Evolutionary conservation across 2,888 invertebrate species (phyloP), one percentile per base, ranked within the genome.

Genomic region (Drosophila merina): DNA sequence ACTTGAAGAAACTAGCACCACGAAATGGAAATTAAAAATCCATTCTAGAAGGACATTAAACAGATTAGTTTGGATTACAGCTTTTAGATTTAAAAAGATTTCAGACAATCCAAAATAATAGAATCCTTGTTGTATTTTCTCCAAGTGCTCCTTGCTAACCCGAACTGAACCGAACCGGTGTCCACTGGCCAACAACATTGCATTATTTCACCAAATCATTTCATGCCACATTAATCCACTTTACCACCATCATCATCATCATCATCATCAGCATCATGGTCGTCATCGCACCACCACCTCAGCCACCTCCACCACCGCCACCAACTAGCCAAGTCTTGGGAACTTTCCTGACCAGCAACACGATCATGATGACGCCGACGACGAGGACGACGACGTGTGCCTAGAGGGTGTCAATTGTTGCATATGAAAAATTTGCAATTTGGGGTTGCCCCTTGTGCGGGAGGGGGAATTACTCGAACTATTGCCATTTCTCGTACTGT

Each of bases 341-440:
- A 85, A 85, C 70, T 75, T 77, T 82, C 79, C 60, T 70, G 72
- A 14, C 70, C 76, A 57, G 51, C 51, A 60, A 58, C 72, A 66
- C 58, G 58, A 58, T 69, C 57, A 54, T 58, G 62, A 48, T 36
- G 57, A 50, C 52, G 20, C 20, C 20, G 72, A 57, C 47, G 64
- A 67, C 57, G 72, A 57, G 44, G 64, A 67, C 57, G 79, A 63
- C 66, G 81, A 87, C 86, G 79, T 86, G 83, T 88, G 79, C 88
- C 88, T 89, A 80, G 87, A 87, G 89, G 89, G 89, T 89, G 89
- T 89, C 89, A 89, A 89, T 89, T 89, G 89, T 79, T 88, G 83
- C 88, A 85, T 87, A 88, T 86, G 85, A 25, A 20, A 44, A 25
- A 44, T 44, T 44, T 25, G 75, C 79, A 78, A 75, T 83, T 83